Conservation (phyloP, 1,140 invertebrate species). For the Araneus ventricosus region DNA sequence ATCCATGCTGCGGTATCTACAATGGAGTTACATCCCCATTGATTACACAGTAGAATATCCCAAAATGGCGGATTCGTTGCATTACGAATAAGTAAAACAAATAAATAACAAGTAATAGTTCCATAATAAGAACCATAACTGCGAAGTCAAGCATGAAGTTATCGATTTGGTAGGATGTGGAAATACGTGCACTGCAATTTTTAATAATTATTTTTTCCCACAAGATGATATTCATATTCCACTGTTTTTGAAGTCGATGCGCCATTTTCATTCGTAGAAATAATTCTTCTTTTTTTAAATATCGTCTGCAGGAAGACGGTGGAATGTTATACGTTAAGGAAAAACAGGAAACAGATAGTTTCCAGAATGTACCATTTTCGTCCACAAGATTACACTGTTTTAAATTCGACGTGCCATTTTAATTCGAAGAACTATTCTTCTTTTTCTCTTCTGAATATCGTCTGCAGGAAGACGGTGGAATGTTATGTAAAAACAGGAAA, state of each 20-base stretch:
- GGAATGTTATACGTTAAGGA: no score
- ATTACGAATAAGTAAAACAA: not conserved
- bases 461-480: no score
- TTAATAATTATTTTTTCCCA: not conserved
- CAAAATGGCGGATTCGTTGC: not conserved
- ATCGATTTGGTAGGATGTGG: not conserved
- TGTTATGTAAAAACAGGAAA: no score
- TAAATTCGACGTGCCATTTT: no score
- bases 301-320: no score
- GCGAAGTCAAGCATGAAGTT: not conserved
- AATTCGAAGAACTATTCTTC: no score
- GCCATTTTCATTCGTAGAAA: not conserved
- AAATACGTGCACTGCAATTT: not conserved
- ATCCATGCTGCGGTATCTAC: not conserved
- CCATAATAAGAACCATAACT: not conserved
- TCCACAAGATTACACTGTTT: no score
- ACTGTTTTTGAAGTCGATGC: not conserved
- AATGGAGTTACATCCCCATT: not conserved
- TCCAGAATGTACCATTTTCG: no score
- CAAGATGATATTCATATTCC: not conserved
- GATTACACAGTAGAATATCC: not conserved
- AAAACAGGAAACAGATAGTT: no score
- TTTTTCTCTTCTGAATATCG: no score
- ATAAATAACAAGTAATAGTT: not conserved
- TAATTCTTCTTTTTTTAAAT: no score